These are phyloP conservation scores for Caenorhabditis remanei DNA, from an alignment of 1,140 invertebrate genomes.

Conservation along the genomic window DNA sequence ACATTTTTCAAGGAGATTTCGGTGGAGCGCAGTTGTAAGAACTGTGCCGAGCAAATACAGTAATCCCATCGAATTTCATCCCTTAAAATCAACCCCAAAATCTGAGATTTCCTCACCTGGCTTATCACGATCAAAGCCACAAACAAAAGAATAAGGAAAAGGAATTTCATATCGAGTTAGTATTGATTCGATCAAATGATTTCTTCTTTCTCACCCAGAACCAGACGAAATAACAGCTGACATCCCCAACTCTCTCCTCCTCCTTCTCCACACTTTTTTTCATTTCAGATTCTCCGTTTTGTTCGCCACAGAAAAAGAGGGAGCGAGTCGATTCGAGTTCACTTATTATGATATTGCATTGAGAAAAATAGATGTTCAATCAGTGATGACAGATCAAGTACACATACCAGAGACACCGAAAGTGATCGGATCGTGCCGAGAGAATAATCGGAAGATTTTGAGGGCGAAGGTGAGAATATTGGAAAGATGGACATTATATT, in stretches of 20 bases:
- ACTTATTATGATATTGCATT: slow-evolving; percentile 25
- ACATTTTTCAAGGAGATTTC: too few relatives aligned
- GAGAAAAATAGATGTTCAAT: slow-evolving; percentile 43
- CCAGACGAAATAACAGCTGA: not conserved
- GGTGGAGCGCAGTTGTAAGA: too few relatives aligned
- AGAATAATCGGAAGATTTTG: slow-evolving; percentile 49
- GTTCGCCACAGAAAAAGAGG: not conserved
- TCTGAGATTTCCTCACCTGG: not conserved
- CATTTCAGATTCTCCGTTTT: slow-evolving; percentile 28
- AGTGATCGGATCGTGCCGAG: slow-evolving; percentile 16
- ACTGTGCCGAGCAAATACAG: too few relatives aligned
- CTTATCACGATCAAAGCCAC: too few relatives aligned
- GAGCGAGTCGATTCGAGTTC: slow-evolving; percentile 17
- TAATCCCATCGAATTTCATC: too few relatives aligned
- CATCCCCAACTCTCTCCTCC: not conserved
- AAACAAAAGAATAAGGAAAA: too few relatives aligned
- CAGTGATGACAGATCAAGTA: not conserved
- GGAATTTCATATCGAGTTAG: too few relatives aligned
- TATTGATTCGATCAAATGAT: too few relatives aligned
- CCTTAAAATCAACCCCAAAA: too few relatives aligned
- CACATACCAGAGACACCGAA: not conserved
- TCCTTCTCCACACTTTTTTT: not conserved
- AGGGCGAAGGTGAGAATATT: slow-evolving; percentile 2
- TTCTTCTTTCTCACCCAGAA: not conserved
- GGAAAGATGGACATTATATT: too few relatives aligned